Conservation (phyloP, 2,113 vertebrate genomes). For the Poeciliopsis turrubarensis region DNA sequence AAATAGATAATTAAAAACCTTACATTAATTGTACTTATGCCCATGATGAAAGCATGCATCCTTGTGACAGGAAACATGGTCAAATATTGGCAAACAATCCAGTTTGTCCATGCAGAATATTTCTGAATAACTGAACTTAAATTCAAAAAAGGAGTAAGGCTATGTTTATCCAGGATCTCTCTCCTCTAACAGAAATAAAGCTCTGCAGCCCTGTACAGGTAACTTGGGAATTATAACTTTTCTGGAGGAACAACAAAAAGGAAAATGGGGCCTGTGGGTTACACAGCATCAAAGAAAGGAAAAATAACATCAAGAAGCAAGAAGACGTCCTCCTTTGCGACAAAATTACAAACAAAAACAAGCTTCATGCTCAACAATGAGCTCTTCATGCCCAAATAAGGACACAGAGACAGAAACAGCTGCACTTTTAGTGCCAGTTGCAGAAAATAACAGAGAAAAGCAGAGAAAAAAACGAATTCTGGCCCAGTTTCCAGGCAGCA, state of each 20-base stretch:
- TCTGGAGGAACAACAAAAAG: neutral
- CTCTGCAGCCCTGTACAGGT: neutral
- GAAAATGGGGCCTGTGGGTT: neutral
- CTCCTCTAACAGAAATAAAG: neutral
- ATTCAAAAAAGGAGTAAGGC: neutral
- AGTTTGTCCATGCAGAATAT: neutral
- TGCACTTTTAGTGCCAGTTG: neutral
- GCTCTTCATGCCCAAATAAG: neutral
- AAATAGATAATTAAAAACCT: neutral
- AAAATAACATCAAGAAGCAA: neutral
- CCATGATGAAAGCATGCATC: no score
- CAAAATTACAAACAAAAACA: constrained; percentile 5
- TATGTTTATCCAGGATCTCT: neutral
- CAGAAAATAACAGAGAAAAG: neutral
- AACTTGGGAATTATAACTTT: neutral
- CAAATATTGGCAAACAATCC: neutral
- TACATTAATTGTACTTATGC: neutral
- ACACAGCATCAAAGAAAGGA: neutral
- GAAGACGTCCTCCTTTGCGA: neutral
- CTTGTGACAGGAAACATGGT: no score
- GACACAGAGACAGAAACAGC: neutral
- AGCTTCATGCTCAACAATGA: neutral
- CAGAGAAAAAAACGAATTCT: neutral
- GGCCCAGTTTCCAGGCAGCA: constrained; percentile 26
- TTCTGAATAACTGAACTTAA: neutral